Evolutionary conservation across 1,140 invertebrate species (phyloP).

Genomic region (Branchinecta lynchi): DNA sequence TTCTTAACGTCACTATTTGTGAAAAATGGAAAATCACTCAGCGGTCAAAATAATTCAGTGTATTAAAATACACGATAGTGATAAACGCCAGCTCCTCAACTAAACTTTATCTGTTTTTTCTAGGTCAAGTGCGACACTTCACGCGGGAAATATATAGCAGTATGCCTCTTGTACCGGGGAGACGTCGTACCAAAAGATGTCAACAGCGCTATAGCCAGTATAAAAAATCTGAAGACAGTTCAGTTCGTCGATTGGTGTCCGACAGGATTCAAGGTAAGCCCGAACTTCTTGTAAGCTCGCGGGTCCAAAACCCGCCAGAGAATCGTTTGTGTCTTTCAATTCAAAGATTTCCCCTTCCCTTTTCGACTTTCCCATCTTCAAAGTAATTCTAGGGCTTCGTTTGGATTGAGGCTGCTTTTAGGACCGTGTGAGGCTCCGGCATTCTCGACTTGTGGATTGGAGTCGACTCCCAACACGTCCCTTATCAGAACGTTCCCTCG

Average conservation of each 20-base stretch:
- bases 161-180: slow-evolving; percentile 35
- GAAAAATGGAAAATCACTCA: too few species aligned
- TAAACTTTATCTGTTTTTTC: not conserved
- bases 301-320: not conserved
- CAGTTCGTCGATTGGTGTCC: slow-evolving; percentile 38
- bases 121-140: slow-evolving; percentile 40
- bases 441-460: slow-evolving; percentile 37
- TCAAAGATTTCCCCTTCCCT: not conserved
- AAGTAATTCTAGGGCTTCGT: slow-evolving; percentile 6
- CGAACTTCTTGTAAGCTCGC: not conserved
- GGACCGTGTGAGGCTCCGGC: slow-evolving; percentile 23
- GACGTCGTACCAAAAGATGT: slow-evolving; percentile 38
- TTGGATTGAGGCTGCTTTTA: not conserved
- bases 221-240: slow-evolving; percentile 28
- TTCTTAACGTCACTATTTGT: too few species aligned
- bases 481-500: slow-evolving; percentile 29
- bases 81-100: too few species aligned
- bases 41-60: too few species aligned
- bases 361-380: not conserved
- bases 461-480: slow-evolving; percentile 33
- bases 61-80: too few species aligned
- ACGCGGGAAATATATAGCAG: slow-evolving; percentile 32
- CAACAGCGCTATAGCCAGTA: slow-evolving; percentile 33
- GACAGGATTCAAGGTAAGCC: slow-evolving; percentile 31
- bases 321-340: not conserved